Conservation (phyloP, 2,113 vertebrate genomes). For the Melierax canorus region DNA sequence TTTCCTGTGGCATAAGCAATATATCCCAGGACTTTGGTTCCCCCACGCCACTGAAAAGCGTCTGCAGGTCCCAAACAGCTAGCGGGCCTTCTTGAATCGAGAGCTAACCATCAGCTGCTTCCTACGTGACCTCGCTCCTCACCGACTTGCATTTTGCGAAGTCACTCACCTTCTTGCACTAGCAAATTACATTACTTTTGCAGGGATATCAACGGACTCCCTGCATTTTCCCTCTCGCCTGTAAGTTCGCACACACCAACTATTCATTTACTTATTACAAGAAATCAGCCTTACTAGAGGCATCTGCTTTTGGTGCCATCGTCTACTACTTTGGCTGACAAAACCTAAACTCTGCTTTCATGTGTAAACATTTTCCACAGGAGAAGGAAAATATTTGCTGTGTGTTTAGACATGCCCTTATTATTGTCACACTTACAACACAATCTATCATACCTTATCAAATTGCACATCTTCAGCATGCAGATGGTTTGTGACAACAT, state of each 20-base stretch:
- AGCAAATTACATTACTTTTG: not conserved
- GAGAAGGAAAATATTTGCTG: constrained; percentile 30
- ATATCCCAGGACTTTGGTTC: fast-evolving
- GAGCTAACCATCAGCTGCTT: not conserved
- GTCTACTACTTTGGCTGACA: not conserved
- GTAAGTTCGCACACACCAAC: not conserved
- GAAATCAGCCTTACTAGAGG: not conserved
- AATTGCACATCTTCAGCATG: constrained; percentile 46
- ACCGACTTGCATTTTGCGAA: no score
- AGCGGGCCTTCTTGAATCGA: not conserved
- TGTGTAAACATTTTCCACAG: not conserved
- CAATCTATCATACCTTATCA: constrained; percentile 17
- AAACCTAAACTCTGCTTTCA: constrained; percentile 26
- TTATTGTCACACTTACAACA: constrained; percentile 22
- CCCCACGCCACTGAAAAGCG: not conserved
- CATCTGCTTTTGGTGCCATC: not conserved
- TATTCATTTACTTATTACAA: not conserved
- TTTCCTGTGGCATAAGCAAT: not conserved
- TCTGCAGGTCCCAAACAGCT: not conserved
- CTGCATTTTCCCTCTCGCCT: not conserved
- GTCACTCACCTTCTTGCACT: not conserved
- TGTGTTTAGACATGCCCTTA: constrained; percentile 56
- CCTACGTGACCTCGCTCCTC: not conserved
- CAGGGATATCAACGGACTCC: not conserved
- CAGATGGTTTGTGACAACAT: not conserved